A percentile compares a stretch with the other conserved stretches of the same genome.
phyloP scores from a whole-genome alignment of 37 sponge, comb jelly and placozoan genomes.

The Axinella damicornis region DNA sequence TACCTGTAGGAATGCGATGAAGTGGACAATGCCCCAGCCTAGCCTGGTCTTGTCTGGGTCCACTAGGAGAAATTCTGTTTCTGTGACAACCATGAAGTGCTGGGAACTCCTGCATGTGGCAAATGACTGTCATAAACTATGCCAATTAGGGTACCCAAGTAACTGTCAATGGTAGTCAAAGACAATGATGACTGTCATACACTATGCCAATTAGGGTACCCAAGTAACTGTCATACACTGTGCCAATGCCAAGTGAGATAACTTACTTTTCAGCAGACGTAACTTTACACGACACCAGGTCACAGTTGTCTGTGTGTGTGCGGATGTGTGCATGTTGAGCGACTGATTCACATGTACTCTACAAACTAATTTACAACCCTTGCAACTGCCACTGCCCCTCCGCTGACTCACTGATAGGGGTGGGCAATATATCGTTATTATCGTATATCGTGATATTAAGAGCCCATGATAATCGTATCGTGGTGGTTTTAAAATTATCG shows the following conservation, averaged over 20 bases:
- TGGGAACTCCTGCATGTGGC: constrained; percentile 18
- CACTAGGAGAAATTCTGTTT: constrained; percentile 87
- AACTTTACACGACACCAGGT: constrained; percentile 82
- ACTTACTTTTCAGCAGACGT: constrained; percentile 65
- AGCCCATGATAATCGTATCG: too few species aligned
- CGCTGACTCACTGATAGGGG: too few species aligned
- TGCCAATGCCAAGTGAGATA: constrained; percentile 43
- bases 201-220: not conserved
- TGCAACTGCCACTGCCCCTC: too few species aligned
- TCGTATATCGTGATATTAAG: too few species aligned
- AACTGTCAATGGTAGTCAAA: too few species aligned
- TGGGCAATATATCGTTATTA: too few species aligned
- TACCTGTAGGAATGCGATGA: constrained; percentile 87
- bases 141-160: not conserved
- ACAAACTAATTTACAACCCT: too few species aligned
- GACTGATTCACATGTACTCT: too few species aligned
- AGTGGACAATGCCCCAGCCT: constrained; percentile 89
- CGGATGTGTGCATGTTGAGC: not conserved
- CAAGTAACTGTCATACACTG: constrained; percentile 62
- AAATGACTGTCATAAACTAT: not conserved
- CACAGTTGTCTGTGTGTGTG: constrained; percentile 64
- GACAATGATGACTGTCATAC: not conserved
- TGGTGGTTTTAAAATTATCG: too few species aligned
- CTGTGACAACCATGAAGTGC: constrained; percentile 88
- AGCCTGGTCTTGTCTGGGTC: constrained; percentile 83